Conservation (phyloP, 2,113 vertebrate species). For the Tenrec ecaudatus region DNA sequence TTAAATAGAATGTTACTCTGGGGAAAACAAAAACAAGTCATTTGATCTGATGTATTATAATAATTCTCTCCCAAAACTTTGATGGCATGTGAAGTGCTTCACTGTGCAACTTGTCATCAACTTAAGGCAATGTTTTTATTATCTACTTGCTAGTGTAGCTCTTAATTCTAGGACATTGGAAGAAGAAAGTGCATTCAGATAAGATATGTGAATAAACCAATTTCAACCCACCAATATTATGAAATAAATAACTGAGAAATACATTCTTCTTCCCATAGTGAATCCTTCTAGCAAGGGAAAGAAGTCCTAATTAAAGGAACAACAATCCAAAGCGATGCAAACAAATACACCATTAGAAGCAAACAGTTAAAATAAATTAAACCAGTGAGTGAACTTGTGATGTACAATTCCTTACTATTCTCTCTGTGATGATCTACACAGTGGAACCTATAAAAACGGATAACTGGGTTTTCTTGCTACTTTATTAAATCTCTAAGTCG, state of each 20-base stretch:
- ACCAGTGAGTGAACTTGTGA: conserved; percentile 3
- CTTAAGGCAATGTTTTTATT: background rate
- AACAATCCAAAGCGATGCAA: conserved; percentile 41
- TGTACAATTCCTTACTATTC: conserved; percentile 33
- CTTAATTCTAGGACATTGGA: background rate
- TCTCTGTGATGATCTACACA: background rate
- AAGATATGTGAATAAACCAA: background rate
- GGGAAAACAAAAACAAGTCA: background rate
- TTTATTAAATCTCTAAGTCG: conserved; percentile 69
- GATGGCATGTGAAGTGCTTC: background rate
- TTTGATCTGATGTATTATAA: background rate
- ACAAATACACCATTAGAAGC: conserved; percentile 40
- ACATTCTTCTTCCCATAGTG: conserved; percentile 1
- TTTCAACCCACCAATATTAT: background rate
- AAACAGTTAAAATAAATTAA: conserved; percentile 60
- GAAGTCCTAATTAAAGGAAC: background rate
- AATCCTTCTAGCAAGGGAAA: background rate
- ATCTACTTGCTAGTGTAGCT: background rate
- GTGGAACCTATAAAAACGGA: conserved; percentile 35
- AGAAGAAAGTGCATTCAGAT: background rate
- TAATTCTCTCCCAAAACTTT: background rate
- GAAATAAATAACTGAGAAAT: conserved; percentile 49
- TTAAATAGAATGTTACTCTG: background rate
- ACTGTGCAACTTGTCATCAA: background rate
- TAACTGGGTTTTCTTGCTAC: conserved; percentile 57